These are phyloP conservation scores for Ceratosolen solmsi DNA, from an alignment of 1,140 invertebrate species.

Conservation along the genomic window DNA sequence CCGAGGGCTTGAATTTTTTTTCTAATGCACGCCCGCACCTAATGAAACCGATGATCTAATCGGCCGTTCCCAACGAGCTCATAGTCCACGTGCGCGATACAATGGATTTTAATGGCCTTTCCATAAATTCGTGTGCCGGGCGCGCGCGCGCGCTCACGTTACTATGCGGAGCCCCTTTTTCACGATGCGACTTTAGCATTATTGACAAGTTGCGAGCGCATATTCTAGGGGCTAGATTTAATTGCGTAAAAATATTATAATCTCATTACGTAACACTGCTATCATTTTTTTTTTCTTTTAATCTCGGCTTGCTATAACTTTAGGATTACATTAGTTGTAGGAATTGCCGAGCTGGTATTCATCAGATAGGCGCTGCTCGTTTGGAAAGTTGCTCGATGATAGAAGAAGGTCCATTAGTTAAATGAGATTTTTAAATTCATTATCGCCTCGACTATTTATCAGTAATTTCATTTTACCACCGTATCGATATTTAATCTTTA, in stretches of 20 bases:
- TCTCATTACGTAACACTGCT: conserved; percentile 33
- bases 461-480: conserved; percentile 6
- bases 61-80: not conserved
- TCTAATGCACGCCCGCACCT: not conserved
- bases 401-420: conserved; percentile 9
- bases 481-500: conserved; percentile 15
- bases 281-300: conserved; percentile 6
- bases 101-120: conserved; percentile 32
- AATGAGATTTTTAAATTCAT: not conserved
- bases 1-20: not conserved
- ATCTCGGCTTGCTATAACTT: conserved; percentile 13
- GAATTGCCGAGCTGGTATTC: not conserved
- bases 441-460: conserved; percentile 25
- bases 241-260: conserved; percentile 21
- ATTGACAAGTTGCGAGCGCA: not conserved
- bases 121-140: not conserved
- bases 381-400: not conserved
- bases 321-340: conserved; percentile 52
- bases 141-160: not conserved
- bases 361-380: not conserved
- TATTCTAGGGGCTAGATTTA: not conserved
- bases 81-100: not conserved
- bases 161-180: not conserved
- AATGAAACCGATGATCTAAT: conserved; percentile 37
- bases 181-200: too few relatives aligned